These are phyloP conservation scores for Phortica magna DNA, from an alignment of 2,888 invertebrate species.

Conservation along the genomic window DNA sequence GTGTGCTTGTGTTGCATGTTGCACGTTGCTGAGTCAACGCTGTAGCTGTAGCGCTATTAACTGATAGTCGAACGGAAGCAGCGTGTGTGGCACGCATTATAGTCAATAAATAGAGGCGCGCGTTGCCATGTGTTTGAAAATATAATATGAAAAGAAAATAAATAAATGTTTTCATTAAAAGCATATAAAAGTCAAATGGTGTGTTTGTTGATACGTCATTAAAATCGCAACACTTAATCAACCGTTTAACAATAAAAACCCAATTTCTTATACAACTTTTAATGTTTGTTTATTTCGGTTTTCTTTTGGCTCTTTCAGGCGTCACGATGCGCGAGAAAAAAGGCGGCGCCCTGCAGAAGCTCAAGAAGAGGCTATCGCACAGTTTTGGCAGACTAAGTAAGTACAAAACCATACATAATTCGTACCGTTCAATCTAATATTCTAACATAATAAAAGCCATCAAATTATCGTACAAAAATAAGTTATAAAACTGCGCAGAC, in stretches of 20 bases:
- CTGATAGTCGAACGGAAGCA: not conserved
- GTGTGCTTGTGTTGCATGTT: constrained; percentile 25
- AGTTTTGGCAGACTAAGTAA: constrained; percentile 98
- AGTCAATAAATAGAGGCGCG: constrained; percentile 23
- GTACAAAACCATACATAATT: constrained; percentile 77
- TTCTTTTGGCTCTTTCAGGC: constrained; percentile 80
- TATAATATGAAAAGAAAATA: not conserved
- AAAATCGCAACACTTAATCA: constrained; percentile 10
- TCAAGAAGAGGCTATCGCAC: constrained; percentile 96
- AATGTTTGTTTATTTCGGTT: constrained; percentile 39
- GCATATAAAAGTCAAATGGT: not conserved
- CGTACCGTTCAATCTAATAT: too few species aligned
- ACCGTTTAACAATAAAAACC: constrained; percentile 10
- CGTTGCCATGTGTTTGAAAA: not conserved
- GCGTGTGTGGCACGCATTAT: constrained; percentile 19
- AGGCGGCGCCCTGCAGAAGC: constrained; percentile 94
- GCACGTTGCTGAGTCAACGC: not conserved
- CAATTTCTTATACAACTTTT: constrained; percentile 30
- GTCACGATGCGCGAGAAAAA: constrained; percentile 96
- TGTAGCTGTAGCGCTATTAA: not conserved
- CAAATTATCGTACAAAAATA: too few species aligned
- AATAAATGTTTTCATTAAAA: not conserved
- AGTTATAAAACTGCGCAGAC: too few species aligned
- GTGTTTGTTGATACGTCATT: not conserved
- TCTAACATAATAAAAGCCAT: too few species aligned